Percentiles rank a stretch among this genome's conserved stretches.
Conservation (phyloP, 92 coral and sea anemone species). For the Parazoanthus atlanticus region DNA sequence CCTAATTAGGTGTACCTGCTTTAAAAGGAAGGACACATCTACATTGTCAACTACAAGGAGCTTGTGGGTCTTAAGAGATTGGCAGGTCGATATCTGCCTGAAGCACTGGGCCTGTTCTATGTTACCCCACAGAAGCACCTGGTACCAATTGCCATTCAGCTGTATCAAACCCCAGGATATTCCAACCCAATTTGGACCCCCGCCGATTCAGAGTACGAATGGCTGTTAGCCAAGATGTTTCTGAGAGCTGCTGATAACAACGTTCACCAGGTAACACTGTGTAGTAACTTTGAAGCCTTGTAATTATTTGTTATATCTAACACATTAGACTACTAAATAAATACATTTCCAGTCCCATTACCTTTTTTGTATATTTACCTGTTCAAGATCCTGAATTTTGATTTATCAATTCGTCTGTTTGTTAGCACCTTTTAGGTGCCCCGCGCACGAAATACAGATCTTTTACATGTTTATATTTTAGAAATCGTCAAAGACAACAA, state of each 20-base stretch:
- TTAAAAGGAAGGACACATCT: constrained; percentile 17
- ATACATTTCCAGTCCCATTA: too few relatives aligned
- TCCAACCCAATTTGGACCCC: constrained; percentile 48
- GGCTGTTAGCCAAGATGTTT: constrained; percentile 47
- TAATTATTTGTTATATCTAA: too few relatives aligned
- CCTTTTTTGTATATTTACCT: too few relatives aligned
- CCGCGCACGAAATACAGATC: too few relatives aligned
- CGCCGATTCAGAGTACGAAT: constrained; percentile 31
- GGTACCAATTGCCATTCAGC: constrained; percentile 24
- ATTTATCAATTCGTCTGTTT: too few relatives aligned
- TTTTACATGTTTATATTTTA: too few relatives aligned
- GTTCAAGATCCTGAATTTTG: too few relatives aligned
- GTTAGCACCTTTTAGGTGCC: too few relatives aligned
- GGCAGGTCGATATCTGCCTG: constrained; percentile 1
- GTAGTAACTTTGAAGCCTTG: too few relatives aligned
- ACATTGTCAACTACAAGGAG: constrained; percentile 30
- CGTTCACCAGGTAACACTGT: constrained; percentile 34
- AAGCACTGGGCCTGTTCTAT: constrained; percentile 11
- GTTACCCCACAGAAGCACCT: constrained; percentile 2
- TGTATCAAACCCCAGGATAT: constrained; percentile 18
- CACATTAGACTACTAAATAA: too few relatives aligned
- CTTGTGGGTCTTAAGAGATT: background rate
- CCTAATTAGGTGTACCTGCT: background rate
- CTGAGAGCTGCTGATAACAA: constrained; percentile 36
- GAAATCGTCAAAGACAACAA: too few relatives aligned